Evolutionary conservation across 2,113 vertebrate species (phyloP).

Genomic region (Antennarius striatus): DNA sequence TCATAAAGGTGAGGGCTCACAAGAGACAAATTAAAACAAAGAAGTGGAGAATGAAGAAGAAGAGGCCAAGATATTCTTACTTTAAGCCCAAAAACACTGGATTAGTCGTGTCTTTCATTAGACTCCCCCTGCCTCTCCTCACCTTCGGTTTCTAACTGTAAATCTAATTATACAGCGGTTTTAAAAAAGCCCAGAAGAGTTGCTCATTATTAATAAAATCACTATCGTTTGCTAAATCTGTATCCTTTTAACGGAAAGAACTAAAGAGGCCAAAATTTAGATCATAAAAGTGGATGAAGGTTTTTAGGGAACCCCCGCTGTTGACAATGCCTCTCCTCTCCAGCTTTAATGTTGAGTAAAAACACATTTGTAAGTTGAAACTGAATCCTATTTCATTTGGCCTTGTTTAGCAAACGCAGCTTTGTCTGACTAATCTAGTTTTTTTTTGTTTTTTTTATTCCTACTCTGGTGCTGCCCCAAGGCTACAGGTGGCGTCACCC

Average conservation of each 20-base stretch:
- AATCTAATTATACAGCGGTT: not conserved
- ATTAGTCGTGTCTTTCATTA: not conserved
- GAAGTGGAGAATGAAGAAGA: not conserved
- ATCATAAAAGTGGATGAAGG: no score
- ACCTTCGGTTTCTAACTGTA: not conserved
- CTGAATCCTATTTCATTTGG: not conserved
- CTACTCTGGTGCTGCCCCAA: constrained; percentile 4
- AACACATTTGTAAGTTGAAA: no score
- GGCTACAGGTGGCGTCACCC: constrained; percentile 59
- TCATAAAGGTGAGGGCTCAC: not conserved
- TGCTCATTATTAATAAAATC: not conserved
- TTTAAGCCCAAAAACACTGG: not conserved
- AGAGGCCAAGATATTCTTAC: constrained; percentile 1
- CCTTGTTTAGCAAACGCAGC: not conserved
- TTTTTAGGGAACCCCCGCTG: no score
- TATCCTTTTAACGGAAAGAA: not conserved
- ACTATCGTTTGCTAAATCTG: not conserved
- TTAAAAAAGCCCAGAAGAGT: not conserved
- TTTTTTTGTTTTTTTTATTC: constrained; percentile 15
- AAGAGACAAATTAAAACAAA: not conserved
- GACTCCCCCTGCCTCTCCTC: not conserved
- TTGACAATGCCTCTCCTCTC: no score
- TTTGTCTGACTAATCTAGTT: constrained; percentile 18
- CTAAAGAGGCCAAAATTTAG: not conserved
- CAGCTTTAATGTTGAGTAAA: no score